Percentiles rank a stretch among this genome's conserved stretches.
phyloP scores from a whole-genome alignment of 2,797 vertebrate genomes.

The Vespertilio murinus region DNA sequence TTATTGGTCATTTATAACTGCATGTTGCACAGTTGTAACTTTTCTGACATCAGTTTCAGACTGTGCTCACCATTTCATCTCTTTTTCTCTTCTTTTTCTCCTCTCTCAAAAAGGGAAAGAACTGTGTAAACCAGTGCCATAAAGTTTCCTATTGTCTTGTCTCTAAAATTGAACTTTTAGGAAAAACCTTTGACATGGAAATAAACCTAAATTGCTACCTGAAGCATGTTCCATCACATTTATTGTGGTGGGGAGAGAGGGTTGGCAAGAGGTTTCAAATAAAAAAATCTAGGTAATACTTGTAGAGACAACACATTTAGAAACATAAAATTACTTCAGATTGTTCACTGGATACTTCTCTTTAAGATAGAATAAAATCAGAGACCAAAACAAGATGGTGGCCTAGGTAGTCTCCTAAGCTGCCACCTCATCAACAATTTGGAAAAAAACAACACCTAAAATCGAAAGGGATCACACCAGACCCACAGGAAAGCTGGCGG shows the following conservation, averaged over 20 bases:
- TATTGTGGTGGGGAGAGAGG: fast-evolving
- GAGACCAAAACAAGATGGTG: no score
- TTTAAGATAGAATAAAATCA: not conserved
- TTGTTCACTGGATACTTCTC: not conserved
- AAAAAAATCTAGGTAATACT: not conserved
- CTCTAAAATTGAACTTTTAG: not conserved
- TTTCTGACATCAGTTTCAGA: not conserved
- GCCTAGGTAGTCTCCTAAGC: no score
- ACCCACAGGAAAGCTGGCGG: no score
- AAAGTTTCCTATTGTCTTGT: not conserved
- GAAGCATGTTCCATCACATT: not conserved
- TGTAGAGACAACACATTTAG: not conserved
- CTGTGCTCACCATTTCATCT: not conserved
- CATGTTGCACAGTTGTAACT: not conserved
- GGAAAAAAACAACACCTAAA: no score
- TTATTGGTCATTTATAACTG: not conserved
- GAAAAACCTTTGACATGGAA: not conserved
- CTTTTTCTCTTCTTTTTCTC: not conserved
- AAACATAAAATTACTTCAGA: not conserved
- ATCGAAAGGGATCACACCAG: no score
- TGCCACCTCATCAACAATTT: no score
- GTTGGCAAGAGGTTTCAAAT: not conserved
- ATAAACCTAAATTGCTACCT: not conserved
- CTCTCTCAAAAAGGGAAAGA: not conserved
- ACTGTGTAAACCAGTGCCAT: not conserved